Evolutionary conservation across 2,797 vertebrate genomes (phyloP).

Genomic region (Thalassophryne amazonica): DNA sequence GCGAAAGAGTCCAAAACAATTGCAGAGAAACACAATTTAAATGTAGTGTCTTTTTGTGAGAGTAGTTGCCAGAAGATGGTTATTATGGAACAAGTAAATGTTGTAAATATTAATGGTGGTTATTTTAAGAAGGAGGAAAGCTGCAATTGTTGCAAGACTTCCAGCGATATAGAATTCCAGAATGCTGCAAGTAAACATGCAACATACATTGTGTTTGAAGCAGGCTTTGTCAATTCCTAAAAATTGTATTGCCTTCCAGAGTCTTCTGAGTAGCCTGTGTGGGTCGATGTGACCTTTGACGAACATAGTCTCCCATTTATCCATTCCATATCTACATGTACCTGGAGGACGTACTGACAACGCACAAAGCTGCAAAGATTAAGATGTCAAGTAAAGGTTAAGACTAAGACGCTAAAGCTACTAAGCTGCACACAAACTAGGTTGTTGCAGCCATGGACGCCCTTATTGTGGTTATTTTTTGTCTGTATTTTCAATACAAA

Average conservation of each 20-base stretch:
- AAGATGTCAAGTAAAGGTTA: slow-evolving; percentile 68
- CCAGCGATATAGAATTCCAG: neutral
- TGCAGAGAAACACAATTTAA: too few species aligned
- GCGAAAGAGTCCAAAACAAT: neutral
- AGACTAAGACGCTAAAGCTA: slow-evolving; percentile 56
- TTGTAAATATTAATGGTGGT: neutral
- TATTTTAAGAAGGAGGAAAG: neutral
- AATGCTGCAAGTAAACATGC: neutral
- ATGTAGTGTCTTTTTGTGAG: too few species aligned
- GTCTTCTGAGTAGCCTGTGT: slow-evolving; percentile 18
- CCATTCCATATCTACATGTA: slow-evolving; percentile 36
- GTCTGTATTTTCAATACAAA: too few species aligned
- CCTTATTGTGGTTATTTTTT: neutral
- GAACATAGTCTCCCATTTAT: slow-evolving; percentile 37
- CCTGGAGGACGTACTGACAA: slow-evolving; percentile 40
- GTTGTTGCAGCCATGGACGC: slow-evolving; percentile 9
- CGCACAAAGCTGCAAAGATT: slow-evolving; percentile 64
- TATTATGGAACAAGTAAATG: neutral
- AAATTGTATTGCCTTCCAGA: slow-evolving; percentile 28
- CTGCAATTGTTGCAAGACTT: neutral
- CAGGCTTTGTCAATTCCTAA: slow-evolving; percentile 10
- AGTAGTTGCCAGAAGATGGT: neutral
- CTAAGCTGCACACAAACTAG: slow-evolving; percentile 42
- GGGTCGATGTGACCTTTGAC: slow-evolving; percentile 55
- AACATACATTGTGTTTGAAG: neutral